Evolutionary conservation across 2,888 invertebrate genomes (phyloP).

Genomic region (Oasisia sp.): DNA sequence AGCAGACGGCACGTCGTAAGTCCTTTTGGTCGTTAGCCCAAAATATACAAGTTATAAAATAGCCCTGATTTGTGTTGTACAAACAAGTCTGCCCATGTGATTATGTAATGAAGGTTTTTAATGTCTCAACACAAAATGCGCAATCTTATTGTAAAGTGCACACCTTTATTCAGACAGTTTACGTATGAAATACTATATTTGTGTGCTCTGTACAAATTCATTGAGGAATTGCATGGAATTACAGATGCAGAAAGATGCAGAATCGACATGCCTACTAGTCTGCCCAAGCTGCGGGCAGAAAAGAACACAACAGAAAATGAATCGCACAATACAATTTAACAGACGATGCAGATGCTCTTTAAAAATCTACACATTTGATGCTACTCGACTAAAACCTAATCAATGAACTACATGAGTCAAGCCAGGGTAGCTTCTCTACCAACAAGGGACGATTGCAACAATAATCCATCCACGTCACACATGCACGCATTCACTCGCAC

Average conservation of each 20-base stretch:
- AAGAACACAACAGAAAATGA: conserved; percentile 17
- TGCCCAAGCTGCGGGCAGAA: conserved; percentile 6
- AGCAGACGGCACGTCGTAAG: no score
- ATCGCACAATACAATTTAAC: conserved; percentile 17
- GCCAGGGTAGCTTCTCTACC: background rate
- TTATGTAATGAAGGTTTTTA: background rate
- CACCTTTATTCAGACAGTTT: conserved; percentile 37
- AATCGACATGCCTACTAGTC: conserved; percentile 13
- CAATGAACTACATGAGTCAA: conserved; percentile 17
- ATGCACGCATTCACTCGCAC: background rate
- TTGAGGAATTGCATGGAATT: conserved; percentile 31
- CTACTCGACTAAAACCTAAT: conserved; percentile 17
- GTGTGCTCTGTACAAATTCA: conserved; percentile 40
- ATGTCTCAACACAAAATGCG: conserved; percentile 18
- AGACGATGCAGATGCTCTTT: conserved; percentile 17
- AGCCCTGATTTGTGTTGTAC: background rate
- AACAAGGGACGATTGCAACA: background rate
- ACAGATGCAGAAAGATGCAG: background rate
- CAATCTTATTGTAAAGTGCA: conserved; percentile 33
- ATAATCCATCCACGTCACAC: background rate
- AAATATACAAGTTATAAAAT: background rate
- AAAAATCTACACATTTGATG: conserved; percentile 11
- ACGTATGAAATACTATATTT: conserved; percentile 35
- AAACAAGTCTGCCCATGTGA: background rate
- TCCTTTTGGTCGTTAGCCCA: background rate